These are phyloP conservation scores for Nettapus auritus DNA, from an alignment of 2,113 vertebrate genomes.

Conservation along the genomic window DNA sequence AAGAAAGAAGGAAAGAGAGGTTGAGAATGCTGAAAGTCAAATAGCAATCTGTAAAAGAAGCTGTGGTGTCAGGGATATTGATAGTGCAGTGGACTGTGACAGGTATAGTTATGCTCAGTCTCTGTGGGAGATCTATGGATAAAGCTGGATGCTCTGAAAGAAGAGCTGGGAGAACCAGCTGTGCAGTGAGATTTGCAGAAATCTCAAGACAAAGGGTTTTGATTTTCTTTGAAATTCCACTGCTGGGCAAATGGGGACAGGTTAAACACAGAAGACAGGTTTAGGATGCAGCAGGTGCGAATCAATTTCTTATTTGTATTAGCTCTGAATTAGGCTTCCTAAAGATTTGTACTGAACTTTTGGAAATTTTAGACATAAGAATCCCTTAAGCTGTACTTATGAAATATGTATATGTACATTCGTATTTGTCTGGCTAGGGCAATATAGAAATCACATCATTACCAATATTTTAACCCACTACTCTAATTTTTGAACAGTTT, in stretches of 20 bases:
- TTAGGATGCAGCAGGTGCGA: background rate
- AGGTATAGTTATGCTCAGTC: conserved; percentile 13
- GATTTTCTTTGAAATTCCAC: background rate
- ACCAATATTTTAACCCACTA: background rate
- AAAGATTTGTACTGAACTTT: background rate
- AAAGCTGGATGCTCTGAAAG: conserved; percentile 32
- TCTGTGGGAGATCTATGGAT: conserved; percentile 12
- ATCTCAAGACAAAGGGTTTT: background rate
- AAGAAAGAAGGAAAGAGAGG: background rate
- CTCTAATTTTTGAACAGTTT: background rate
- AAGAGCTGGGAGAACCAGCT: background rate
- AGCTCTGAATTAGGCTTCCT: background rate
- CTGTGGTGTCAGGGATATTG: conserved; percentile 15
- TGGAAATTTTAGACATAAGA: background rate
- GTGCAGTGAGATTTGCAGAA: background rate
- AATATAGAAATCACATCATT: background rate
- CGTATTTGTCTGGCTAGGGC: background rate
- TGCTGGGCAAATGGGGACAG: background rate
- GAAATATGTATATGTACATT: background rate
- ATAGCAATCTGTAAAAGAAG: conserved; percentile 17
- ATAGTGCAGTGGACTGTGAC: conserved; percentile 41
- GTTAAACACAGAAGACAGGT: background rate
- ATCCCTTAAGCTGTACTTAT: background rate
- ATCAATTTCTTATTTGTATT: background rate
- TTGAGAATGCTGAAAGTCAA: background rate